Conservation (phyloP, 2,113 vertebrate genomes). For the Nettapus auritus region DNA sequence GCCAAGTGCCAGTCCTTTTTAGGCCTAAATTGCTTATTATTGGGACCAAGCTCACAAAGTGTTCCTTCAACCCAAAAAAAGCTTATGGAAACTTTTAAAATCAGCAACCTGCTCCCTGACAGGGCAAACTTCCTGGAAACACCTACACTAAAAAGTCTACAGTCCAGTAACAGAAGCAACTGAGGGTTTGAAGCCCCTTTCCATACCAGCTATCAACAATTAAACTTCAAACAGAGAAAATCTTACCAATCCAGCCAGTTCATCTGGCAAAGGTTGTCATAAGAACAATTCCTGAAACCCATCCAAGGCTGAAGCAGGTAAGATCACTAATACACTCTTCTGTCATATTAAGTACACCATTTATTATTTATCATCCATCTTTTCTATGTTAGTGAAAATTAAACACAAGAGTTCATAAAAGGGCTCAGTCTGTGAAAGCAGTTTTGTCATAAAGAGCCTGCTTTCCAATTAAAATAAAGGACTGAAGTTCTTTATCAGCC, state of each 20-base stretch:
- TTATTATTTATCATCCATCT: background rate
- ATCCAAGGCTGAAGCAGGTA: background rate
- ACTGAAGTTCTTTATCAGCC: background rate
- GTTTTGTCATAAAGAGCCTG: background rate
- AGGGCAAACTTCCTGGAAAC: background rate
- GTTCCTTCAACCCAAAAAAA: background rate
- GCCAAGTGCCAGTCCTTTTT: background rate
- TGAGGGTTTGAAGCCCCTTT: background rate
- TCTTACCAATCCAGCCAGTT: background rate
- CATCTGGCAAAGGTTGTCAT: background rate
- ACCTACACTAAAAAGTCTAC: background rate
- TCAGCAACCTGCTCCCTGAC: background rate
- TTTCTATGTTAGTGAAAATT: background rate
- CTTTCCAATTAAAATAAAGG: background rate
- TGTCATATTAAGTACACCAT: background rate
- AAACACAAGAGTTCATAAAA: background rate
- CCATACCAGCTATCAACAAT: background rate
- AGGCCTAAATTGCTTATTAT: background rate
- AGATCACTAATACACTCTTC: background rate
- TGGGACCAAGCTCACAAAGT: background rate
- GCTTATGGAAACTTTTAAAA: background rate
- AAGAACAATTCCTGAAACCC: background rate
- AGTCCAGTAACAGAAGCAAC: background rate
- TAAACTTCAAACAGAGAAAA: background rate
- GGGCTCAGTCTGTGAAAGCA: background rate